Evolutionary conservation across 1,140 invertebrate species (phyloP).

Genomic region (Acromyrmex echinatior): DNA sequence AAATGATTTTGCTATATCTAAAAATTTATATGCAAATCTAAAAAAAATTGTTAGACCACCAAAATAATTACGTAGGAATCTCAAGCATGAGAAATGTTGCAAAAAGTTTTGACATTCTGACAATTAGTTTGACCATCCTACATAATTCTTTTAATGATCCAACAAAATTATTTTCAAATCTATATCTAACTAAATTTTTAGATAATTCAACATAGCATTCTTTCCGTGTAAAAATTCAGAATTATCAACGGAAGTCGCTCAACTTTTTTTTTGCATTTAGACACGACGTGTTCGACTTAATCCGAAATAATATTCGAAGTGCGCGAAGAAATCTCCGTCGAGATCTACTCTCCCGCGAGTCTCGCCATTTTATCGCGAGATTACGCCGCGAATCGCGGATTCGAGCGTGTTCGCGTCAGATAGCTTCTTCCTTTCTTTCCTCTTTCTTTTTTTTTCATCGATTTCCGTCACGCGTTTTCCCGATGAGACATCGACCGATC

Average conservation of each 20-base stretch:
- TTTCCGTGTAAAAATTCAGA: neutral
- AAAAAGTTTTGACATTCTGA: too few species aligned
- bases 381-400: neutral
- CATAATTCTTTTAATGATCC: too few species aligned
- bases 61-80: too few species aligned
- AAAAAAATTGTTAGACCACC: too few species aligned
- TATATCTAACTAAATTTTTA: too few species aligned
- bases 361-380: constrained; percentile 37
- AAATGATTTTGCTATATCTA: too few species aligned
- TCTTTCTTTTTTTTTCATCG: neutral
- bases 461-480: constrained; percentile 40
- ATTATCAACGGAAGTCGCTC: neutral
- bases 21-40: too few species aligned
- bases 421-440: neutral
- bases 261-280: neutral
- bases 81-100: too few species aligned
- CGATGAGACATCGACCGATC: constrained; percentile 54
- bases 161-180: too few species aligned
- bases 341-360: neutral
- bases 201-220: too few species aligned
- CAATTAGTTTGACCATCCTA: too few species aligned
- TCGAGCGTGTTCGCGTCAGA: neutral
- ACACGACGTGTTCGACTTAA: neutral
- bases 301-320: neutral
- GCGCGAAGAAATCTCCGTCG: neutral